Percentiles rank a stretch among this genome's conserved stretches.
Evolutionary conservation across 2,797 vertebrate species (phyloP).

Genomic region (Chrysocyon brachyurus): DNA sequence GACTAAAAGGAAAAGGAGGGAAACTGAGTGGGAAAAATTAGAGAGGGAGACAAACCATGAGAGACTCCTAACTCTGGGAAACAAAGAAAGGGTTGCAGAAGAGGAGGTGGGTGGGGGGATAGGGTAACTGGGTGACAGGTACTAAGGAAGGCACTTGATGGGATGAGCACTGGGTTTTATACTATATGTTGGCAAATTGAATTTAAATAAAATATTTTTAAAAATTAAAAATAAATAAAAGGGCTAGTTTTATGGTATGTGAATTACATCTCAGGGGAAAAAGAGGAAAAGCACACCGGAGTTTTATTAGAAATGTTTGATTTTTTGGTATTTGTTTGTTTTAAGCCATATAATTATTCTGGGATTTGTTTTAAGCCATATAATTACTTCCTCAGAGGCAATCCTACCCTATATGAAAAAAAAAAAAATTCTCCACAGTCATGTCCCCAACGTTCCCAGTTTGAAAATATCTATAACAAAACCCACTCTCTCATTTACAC

Average conservation of each 20-base stretch:
- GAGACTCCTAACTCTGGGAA: too few relatives aligned
- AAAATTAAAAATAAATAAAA: not conserved
- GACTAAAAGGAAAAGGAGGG: too few relatives aligned
- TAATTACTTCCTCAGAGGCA: not conserved
- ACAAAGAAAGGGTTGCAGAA: too few relatives aligned
- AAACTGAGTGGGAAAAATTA: too few relatives aligned
- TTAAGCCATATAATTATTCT: not conserved
- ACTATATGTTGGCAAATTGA: too few relatives aligned
- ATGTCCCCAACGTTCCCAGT: not conserved
- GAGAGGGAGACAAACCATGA: too few relatives aligned
- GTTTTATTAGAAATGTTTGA: slow-evolving; percentile 21
- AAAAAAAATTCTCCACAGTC: not conserved
- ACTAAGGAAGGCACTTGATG: too few relatives aligned
- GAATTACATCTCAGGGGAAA: not conserved
- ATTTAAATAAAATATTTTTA: too few relatives aligned
- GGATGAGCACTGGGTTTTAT: too few relatives aligned
- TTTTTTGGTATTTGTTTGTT: not conserved
- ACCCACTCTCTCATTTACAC: not conserved
- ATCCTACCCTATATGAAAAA: not conserved
- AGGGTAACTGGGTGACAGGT: too few relatives aligned
- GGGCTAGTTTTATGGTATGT: not conserved
- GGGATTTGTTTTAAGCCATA: not conserved
- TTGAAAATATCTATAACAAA: not conserved
- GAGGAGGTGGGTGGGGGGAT: too few relatives aligned
- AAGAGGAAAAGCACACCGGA: not conserved